Percentiles rank a stretch among this genome's conserved stretches.
Conservation (phyloP, 1,140 invertebrate species). For the Leptonema lineaticorne region DNA sequence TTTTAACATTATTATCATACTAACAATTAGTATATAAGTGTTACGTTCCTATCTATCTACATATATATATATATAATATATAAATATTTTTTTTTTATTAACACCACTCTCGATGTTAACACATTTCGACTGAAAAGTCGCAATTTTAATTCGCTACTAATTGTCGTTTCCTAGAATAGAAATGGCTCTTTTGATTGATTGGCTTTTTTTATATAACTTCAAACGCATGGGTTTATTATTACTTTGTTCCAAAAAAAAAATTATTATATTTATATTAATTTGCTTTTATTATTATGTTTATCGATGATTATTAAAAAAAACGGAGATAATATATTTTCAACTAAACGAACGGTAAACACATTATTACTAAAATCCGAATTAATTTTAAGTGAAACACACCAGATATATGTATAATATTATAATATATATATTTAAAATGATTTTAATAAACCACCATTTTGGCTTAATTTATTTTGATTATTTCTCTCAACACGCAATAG, state of each 20-base stretch:
- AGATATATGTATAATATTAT: constrained; percentile 4
- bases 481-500: constrained; percentile 1
- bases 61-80: too few species aligned
- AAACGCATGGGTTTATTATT: constrained; percentile 28
- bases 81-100: constrained; percentile 17
- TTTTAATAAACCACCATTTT: constrained; percentile 17
- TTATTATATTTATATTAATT: not conserved
- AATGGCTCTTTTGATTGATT: constrained; percentile 27
- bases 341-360: too few species aligned
- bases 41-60: constrained; percentile 15
- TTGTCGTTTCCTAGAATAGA: constrained; percentile 21
- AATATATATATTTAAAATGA: not conserved
- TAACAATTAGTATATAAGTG: constrained; percentile 23
- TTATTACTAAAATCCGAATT: too few species aligned
- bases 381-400: constrained; percentile 9
- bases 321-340: too few species aligned
- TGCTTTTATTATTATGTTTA: too few species aligned
- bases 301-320: too few species aligned
- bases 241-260: constrained; percentile 2
- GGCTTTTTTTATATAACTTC: constrained; percentile 21
- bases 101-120: constrained; percentile 24
- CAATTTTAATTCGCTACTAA: constrained; percentile 21
- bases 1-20: not conserved
- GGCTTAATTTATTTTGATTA: constrained; percentile 16
- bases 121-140: not conserved